A percentile compares a stretch with the other conserved stretches of the same genome.
phyloP scores from a whole-genome alignment of 35 echinoderm and acorn worm species.

The Holothuria glaberrima region DNA sequence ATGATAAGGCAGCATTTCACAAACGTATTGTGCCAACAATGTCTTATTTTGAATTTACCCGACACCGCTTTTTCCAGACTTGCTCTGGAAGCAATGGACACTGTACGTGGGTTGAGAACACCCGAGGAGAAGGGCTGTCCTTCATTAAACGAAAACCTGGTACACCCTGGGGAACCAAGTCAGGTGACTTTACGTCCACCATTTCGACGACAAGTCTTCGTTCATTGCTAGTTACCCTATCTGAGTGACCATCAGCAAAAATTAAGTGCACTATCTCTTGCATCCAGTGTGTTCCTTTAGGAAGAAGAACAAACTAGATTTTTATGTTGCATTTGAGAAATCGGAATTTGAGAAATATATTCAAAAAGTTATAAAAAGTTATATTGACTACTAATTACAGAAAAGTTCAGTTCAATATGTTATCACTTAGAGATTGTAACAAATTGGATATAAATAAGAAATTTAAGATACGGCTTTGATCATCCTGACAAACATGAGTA shows the following conservation, averaged over 20 bases:
- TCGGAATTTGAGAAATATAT: not conserved
- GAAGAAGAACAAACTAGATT: not conserved
- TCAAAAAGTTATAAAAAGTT: not conserved
- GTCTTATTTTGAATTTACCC: not conserved
- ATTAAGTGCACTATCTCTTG: slow-evolving; percentile 42
- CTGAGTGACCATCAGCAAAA: slow-evolving; percentile 2
- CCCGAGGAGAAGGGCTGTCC: not conserved
- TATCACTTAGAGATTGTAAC: too few species aligned
- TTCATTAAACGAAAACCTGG: slow-evolving; percentile 12
- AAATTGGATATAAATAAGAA: too few species aligned
- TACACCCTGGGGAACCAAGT: not conserved
- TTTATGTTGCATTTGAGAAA: not conserved
- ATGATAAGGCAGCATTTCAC: too few species aligned
- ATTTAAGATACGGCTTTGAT: too few species aligned
- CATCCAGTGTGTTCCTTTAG: slow-evolving; percentile 52
- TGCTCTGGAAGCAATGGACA: slow-evolving; percentile 11
- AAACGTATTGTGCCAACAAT: too few species aligned
- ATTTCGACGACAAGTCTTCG: slow-evolving; percentile 27
- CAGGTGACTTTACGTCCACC: slow-evolving; percentile 13
- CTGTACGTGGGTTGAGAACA: slow-evolving; percentile 12
- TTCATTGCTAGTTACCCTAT: not conserved
- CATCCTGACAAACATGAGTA: too few species aligned
- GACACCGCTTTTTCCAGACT: slow-evolving; percentile 4
- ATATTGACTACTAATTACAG: not conserved
- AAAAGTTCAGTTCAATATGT: not conserved